A percentile compares a stretch with the other conserved stretches of the same genome.
Evolutionary conservation across 2,113 vertebrate species (phyloP).

Genomic region (Petrocephalus microphthalmus): DNA sequence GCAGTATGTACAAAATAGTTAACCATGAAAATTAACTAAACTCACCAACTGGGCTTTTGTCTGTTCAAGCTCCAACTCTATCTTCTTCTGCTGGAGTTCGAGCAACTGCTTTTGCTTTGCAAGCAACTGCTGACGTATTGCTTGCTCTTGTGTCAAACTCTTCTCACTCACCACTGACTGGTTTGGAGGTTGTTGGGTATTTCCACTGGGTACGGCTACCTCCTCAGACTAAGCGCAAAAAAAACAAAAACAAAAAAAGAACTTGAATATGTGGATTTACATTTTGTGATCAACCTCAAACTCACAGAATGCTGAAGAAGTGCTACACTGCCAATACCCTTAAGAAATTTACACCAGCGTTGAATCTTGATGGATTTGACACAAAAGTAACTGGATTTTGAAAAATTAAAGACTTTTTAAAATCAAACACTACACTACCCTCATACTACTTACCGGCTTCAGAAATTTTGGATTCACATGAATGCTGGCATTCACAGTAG

Average conservation of each 20-base stretch:
- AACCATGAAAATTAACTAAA: constrained; percentile 24
- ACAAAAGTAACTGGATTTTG: background rate
- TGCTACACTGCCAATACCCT: background rate
- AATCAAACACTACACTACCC: background rate
- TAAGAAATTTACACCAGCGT: background rate
- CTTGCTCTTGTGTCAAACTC: constrained; percentile 87
- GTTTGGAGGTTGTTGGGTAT: constrained; percentile 53
- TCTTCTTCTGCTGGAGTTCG: constrained; percentile 98
- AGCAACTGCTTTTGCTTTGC: constrained; percentile 96
- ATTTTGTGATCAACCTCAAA: background rate
- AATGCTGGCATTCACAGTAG: constrained; percentile 93
- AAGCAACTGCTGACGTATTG: constrained; percentile 91
- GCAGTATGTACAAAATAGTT: background rate
- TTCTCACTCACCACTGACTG: constrained; percentile 65
- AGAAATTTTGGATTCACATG: constrained; percentile 98
- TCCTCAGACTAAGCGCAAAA: constrained; percentile 76
- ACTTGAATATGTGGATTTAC: background rate
- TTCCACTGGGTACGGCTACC: constrained; percentile 60
- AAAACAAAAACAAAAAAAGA: constrained; percentile 22
- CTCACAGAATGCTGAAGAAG: background rate
- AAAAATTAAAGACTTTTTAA: background rate
- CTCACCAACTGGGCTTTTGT: constrained; percentile 96
- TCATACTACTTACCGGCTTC: constrained; percentile 81
- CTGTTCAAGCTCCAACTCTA: constrained; percentile 96
- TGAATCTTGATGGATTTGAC: background rate